Conservation (phyloP, 2,888 invertebrate species). For the Unio delphinus region DNA sequence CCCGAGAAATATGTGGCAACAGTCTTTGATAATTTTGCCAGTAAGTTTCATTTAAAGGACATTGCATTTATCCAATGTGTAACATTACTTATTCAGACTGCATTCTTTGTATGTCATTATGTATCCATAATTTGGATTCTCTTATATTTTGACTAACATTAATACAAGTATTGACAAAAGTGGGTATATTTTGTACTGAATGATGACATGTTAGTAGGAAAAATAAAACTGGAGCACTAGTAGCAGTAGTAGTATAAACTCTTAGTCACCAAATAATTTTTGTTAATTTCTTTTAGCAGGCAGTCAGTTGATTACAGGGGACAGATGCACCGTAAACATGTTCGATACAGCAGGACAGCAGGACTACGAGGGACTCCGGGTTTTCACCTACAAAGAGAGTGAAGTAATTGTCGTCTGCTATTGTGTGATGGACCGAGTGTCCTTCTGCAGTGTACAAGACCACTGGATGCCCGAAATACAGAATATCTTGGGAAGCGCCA, state of each 20-base stretch:
- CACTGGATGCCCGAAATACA: constrained; percentile 55
- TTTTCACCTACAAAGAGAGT: constrained; percentile 53
- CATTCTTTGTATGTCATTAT: too few relatives aligned
- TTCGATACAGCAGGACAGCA: constrained; percentile 58
- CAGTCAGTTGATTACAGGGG: constrained; percentile 43
- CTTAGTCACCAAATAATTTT: too few relatives aligned
- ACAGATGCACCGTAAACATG: constrained; percentile 50
- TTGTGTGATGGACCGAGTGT: constrained; percentile 50
- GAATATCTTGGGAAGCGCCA: constrained; percentile 26
- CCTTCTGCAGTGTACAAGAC: constrained; percentile 44
- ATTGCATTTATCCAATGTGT: too few relatives aligned
- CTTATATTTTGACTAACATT: too few relatives aligned
- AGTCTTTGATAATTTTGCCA: constrained; percentile 51
- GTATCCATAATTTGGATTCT: too few relatives aligned
- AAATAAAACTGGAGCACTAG: too few relatives aligned
- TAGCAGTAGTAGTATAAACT: too few relatives aligned
- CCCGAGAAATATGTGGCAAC: constrained; percentile 39
- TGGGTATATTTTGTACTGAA: neutral
- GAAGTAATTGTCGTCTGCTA: constrained; percentile 56
- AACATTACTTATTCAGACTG: too few relatives aligned
- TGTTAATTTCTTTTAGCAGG: constrained; percentile 30
- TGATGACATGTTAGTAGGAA: too few relatives aligned
- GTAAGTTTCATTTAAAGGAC: constrained; percentile 15
- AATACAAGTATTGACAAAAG: too few relatives aligned
- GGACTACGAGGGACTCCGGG: constrained; percentile 49